Evolutionary conservation across 2,113 vertebrate species (phyloP), one percentile per base, ranked within the genome.

Genomic region (Urocitellus parryii): DNA sequence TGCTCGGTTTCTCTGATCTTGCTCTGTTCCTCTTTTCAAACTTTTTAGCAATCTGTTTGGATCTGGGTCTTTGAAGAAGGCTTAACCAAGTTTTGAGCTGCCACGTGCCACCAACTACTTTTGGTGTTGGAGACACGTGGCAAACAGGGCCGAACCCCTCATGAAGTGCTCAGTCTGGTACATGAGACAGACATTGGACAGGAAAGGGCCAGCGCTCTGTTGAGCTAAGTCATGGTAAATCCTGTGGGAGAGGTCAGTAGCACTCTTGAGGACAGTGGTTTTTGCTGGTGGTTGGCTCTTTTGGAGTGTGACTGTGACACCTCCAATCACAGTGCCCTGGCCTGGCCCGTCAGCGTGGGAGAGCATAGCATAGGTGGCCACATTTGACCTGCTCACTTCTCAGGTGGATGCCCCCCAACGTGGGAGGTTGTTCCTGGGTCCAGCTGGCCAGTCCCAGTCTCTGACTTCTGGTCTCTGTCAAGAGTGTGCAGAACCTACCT

Each of bases 121-220:
- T 27, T 20, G 16, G 80, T 34, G 2, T 51, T 0, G 39, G 72
- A 37, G 39, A 3, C 6, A 0, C 0, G 0, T 10, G 29, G 22
- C 34, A 45, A 74, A 17, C 8, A 3, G 34, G 11, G 2, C 34
- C 0, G 58, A 37, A 0, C 61, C 85, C 80, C n/a, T 48, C 48
- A 16, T 1, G 51, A 63, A 14, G 65, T 45, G 48, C n/a, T 5
- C 3, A 27, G 63, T 80, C 51, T 16, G 22, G 32, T 14, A 24
- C 39, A 0, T 3, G 2, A 76, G 32, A 8, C 73, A 2, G 58
- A 67, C 65, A 0, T 25, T 18, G 42, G 39, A 0, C 20, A 0
- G 13, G 7, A 7, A 5, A 24, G 17, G 24, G 0, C 34, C 42
- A 1, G 1, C 0, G 6, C 12, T 4, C 1, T 5, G 45, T 58